Base-by-base conservation (phyloP, 2,888 invertebrate species). In the Pterobdella sp. region DNA sequence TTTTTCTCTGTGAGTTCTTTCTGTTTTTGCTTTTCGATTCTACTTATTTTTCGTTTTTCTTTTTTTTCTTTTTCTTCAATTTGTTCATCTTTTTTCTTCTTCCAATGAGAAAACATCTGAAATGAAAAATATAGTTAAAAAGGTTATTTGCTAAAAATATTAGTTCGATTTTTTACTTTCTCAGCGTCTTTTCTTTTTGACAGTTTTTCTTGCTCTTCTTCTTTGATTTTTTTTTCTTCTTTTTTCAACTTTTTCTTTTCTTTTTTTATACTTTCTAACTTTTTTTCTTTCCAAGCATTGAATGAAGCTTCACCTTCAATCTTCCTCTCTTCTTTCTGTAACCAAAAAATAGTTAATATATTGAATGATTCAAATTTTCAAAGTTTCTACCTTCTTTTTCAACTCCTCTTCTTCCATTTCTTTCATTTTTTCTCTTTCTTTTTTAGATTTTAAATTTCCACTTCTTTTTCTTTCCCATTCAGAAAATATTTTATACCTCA, bases 61-160 rank as follows among this genome's bases (percentile, higher is more conserved):
- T 56, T 71, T 32, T 32, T 56, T 34, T 52, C 2, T 1, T n/a
- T 34, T 22, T 71, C 63, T 36, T 63, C 56, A 52, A 71, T 26
- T 10, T 29, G 18, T 14, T 34, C 36, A 34, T 71, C 71, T 56
- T 71, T 71, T 34, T 35, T 60, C 63, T 71, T 56, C 31, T 71
- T 71, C 71, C 71, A 71, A 7, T 71, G 52, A n/a, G 26, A 2
- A 60, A 71, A 71, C 60, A 63, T 71, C 71, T 71, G 71, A 1
- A 42, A 0, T 32, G 0, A 22, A 31, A 34, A 66, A n/a, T 10
- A 29, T 66, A 14, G 35, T 1, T 22, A 18, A 34, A 29, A 32
- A 35, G 22, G n/a, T 26, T 26, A 26, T 56, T 56, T 42, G 42
- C 10, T 42, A 42, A 56, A 56, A 56, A 22, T 56, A 56, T 3